Percentiles rank a stretch among this genome's conserved stretches.
Evolutionary conservation across 1,140 invertebrate genomes (phyloP).

Genomic region (Aricia agestis): DNA sequence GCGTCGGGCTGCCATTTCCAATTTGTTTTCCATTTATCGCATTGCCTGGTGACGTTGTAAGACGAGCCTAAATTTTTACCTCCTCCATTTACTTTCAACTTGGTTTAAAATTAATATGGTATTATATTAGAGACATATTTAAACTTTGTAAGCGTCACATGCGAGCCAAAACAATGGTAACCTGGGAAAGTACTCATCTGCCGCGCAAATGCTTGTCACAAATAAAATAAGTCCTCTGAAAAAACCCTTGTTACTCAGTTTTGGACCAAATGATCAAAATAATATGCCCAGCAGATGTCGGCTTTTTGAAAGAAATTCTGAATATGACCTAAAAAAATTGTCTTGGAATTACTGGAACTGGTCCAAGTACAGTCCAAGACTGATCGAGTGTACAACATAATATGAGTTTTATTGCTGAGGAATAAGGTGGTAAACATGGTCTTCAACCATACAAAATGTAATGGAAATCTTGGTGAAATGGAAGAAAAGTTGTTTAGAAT

Average conservation of each 20-base stretch:
- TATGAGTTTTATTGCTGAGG: too few species aligned
- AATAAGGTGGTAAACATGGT: too few species aligned
- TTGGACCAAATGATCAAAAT: slow-evolving; percentile 50
- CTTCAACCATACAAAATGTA: too few species aligned
- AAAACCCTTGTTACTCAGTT: slow-evolving; percentile 37
- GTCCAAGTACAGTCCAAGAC: background rate
- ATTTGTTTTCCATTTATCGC: too few species aligned
- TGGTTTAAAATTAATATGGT: background rate
- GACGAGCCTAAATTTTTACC: too few species aligned
- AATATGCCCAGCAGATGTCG: slow-evolving; percentile 65
- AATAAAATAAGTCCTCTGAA: slow-evolving; percentile 14
- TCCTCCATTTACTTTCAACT: too few species aligned
- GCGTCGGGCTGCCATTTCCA: too few species aligned
- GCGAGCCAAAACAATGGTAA: slow-evolving; percentile 1
- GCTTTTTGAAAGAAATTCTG: slow-evolving; percentile 34
- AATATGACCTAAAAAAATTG: background rate
- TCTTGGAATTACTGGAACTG: background rate
- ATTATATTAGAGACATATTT: background rate
- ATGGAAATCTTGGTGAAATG: too few species aligned
- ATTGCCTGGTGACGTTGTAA: too few species aligned
- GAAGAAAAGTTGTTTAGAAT: too few species aligned
- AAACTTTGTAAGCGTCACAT: background rate
- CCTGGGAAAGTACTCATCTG: slow-evolving; percentile 26
- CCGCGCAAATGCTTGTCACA: slow-evolving; percentile 10
- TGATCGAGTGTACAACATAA: too few species aligned